Base-by-base conservation (phyloP, 2,888 invertebrate species). In the Ophion ventricosus region DNA sequence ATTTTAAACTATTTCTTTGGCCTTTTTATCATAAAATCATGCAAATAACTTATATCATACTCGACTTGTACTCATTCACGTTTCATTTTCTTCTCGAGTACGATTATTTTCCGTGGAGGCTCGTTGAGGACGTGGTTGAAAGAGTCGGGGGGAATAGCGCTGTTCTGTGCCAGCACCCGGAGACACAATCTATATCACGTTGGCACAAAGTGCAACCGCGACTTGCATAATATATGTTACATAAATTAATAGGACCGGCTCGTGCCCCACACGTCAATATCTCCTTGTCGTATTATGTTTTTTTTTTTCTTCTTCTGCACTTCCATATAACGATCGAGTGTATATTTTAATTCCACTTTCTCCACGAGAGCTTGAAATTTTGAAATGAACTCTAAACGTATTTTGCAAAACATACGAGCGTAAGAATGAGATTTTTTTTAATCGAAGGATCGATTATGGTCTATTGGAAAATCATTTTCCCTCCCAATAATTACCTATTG, bases 241-340 rank as follows among this genome's bases (percentile, higher is more conserved):
- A 87, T 86, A 86, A 87, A 87, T 87, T 87, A 85, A 85, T 82
- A 85, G 85, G 87, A 86, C 86, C 87, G 82, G 84, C 83, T 87
- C 75, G 83, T 76, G 82, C 79, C 82, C 81, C 82, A 80, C 78
- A 66, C 80, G 77, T 70, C 64, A 82, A 81, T 83, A 80, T 83
- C 66, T 72, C 72, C 69, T 79, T 78, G 69, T 72, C 25, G 23
- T 11, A 69, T 49, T 23, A 67, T 70, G 81, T 76, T 77, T 69
- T 25, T 73, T 25, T 26, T 17, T 72, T 72, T 66, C 54, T 64
- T 79, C 72, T 69, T 81, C 17, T 57, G 29, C 40, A 54, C 49
- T 2, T 35, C 64, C 59, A 57, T 56, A 49, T 49, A 78, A 75
- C 74, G 66, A 70, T 40, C 59, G n/a, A 57, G 25, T 61, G 35